These are phyloP conservation scores for Heptranchias perlo DNA, from an alignment of 2,113 vertebrate species.

Conservation along the genomic window DNA sequence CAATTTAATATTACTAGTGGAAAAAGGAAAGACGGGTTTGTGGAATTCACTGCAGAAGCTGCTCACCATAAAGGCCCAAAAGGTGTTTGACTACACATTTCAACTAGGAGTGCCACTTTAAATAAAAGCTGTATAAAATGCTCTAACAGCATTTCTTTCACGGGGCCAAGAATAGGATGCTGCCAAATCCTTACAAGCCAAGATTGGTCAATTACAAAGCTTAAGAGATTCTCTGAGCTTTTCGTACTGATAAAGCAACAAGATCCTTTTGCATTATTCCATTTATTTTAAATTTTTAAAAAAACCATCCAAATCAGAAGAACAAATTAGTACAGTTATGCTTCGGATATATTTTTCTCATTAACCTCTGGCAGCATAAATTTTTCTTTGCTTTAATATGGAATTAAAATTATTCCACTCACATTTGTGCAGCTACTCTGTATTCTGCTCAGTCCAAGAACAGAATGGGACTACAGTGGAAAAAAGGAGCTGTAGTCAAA, in stretches of 20 bases:
- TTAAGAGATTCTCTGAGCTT: neutral
- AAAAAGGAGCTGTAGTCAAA: neutral
- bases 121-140: neutral
- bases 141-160: neutral
- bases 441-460: neutral
- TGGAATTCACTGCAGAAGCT: neutral
- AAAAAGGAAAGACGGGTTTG: neutral
- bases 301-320: neutral
- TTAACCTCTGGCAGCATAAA: neutral
- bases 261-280: neutral
- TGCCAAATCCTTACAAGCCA: neutral
- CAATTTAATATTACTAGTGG: neutral
- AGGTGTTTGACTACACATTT: neutral
- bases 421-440: neutral
- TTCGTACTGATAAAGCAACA: neutral
- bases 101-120: neutral
- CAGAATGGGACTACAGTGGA: neutral
- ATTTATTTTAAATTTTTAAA: neutral
- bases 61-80: neutral
- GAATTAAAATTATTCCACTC: neutral
- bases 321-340: neutral
- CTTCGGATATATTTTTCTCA: neutral
- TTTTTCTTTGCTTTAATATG: neutral
- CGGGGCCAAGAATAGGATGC: neutral
- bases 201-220: neutral